These are phyloP conservation scores for Penaeus indicus DNA, from an alignment of 1,140 invertebrate genomes.

Conservation along the genomic window DNA sequence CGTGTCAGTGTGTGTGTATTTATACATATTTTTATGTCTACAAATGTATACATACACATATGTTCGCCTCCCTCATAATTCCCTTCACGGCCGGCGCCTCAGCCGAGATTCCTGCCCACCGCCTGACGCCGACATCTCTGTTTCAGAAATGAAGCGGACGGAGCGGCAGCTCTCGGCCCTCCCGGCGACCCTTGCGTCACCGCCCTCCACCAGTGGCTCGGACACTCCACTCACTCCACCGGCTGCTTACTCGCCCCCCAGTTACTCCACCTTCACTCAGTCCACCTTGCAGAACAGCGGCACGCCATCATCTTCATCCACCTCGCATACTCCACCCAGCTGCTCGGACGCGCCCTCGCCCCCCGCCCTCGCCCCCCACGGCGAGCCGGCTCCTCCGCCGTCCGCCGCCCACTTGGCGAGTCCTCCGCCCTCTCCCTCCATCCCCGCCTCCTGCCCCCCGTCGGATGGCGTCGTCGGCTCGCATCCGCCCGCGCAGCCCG, in stretches of 20 bases:
- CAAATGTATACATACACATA: no score
- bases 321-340: neutral
- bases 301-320: neutral
- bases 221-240: slow-evolving; percentile 19
- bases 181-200: neutral
- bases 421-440: no score
- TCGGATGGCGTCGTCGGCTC: no score
- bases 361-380: no score
- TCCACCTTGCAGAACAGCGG: neutral
- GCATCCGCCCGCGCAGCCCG: neutral
- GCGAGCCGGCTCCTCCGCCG: no score
- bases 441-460: neutral
- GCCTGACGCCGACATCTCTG: neutral
- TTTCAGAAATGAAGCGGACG: slow-evolving; percentile 34
- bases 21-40: no score
- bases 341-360: neutral
- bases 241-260: neutral
- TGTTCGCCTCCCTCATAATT: no score
- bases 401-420: neutral
- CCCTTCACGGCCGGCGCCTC: no score
- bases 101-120: no score
- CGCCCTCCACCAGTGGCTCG: neutral
- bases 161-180: slow-evolving; percentile 5
- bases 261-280: neutral
- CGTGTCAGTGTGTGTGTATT: no score